These are phyloP conservation scores for Caenorhabditis elegans DNA, from an alignment of 1,140 invertebrate genomes.

Conservation along the genomic window DNA sequence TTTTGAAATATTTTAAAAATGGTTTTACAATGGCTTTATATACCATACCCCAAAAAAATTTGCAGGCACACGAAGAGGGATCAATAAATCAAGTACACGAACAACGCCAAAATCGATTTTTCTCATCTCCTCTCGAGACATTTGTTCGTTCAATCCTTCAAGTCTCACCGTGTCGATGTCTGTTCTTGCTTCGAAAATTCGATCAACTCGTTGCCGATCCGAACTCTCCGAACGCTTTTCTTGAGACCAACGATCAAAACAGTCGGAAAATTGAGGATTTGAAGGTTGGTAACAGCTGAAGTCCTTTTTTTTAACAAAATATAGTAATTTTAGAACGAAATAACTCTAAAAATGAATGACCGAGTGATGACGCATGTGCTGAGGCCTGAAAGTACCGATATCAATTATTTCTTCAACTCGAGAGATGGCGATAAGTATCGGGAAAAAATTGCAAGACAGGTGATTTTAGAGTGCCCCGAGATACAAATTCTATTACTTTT, in stretches of 20 bases:
- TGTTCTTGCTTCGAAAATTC: conserved; percentile 38
- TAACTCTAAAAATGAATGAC: background rate
- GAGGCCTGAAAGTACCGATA: background rate
- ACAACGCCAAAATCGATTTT: conserved; percentile 39
- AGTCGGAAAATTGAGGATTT: background rate
- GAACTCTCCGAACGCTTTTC: background rate
- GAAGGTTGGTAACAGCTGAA: background rate
- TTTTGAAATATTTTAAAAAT: too few species aligned
- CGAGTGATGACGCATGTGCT: background rate
- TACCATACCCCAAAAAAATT: background rate
- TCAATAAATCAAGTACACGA: conserved; percentile 46
- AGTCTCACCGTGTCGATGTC: conserved; percentile 21
- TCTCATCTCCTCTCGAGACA: conserved; percentile 43
- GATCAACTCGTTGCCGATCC: background rate
- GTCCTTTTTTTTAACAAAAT: too few species aligned
- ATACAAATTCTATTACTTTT: too few species aligned
- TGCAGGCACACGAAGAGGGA: conserved; percentile 50
- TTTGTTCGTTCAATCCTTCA: conserved; percentile 21
- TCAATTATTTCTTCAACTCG: conserved; percentile 12
- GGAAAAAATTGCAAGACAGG: conserved; percentile 31
- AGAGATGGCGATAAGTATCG: conserved; percentile 22
- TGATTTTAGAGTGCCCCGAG: background rate
- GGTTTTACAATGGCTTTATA: too few species aligned
- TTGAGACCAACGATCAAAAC: background rate
- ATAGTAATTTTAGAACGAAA: background rate